Base-by-base conservation (phyloP, 2,888 invertebrate species). In the Mimas tiliae region DNA sequence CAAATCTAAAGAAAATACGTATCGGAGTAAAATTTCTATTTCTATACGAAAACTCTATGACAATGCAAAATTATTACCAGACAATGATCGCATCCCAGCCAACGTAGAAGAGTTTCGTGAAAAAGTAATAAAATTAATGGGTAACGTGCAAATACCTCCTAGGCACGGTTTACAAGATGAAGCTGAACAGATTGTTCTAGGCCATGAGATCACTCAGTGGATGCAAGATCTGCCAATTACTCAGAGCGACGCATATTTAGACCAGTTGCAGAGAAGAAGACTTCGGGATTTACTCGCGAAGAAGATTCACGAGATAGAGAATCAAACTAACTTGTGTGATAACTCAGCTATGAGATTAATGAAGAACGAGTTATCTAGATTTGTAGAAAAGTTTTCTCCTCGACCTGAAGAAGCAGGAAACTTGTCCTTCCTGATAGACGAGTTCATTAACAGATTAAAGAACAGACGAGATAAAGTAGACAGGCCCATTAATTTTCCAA, bases 131-230 rank as follows among this genome's bases (percentile, higher is more conserved):
- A 72, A 73, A 65, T 76, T 14, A 9, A 55, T 55, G 38, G 8
- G 34, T 6, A 12, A 33, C 6, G 55, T 55, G 6, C 34, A 33
- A 14, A 34, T 34, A 38, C 90, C 90, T 0, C 72, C 73, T 58
- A 75, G 81, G 8, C 74, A 81, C n/a, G 78, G 78, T 2, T 65
- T 90, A 16, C 77, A 72, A 71, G 78, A 84, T 62, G 89, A 90
- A 80, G 85, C 83, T 0, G 82, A 86, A 69, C 83, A 85, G 70
- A 85, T 90, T 63, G 67, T 87, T 19, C 66, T 91, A 19, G 80
- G 79, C 6, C 66, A 80, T 0, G 91, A 90, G 74, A 77, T 91
- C 2, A 86, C 87, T 33, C 79, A 86, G 38, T 91, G 91, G 91
- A 80, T 85, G 69, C 69, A 73, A n/a, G 85, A 87, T 64, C 71